A percentile compares a stretch with the other conserved stretches of the same genome.
phyloP scores from a whole-genome alignment of 2,113 vertebrate genomes.

The Hirundichthys speculiger region DNA sequence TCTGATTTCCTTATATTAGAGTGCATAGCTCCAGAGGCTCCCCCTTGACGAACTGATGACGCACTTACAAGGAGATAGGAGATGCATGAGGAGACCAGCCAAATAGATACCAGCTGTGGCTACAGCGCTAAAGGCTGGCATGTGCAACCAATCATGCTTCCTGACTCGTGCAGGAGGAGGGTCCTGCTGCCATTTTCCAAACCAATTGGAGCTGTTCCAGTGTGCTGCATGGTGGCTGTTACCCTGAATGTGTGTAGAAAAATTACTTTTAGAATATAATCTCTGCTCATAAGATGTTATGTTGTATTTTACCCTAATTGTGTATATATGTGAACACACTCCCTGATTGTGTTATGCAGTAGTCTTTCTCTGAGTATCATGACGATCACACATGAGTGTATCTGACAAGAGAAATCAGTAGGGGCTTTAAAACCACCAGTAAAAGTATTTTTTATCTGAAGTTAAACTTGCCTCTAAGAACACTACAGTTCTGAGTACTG shows the following conservation, averaged over 20 bases:
- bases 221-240: conserved; percentile 11
- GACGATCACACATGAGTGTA: conserved; percentile 57
- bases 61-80: conserved; percentile 64
- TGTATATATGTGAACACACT: conserved; percentile 28
- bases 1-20: conserved; percentile 50
- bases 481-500: neutral
- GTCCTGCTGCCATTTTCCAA: conserved; percentile 25
- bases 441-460: neutral
- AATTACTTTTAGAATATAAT: conserved; percentile 28
- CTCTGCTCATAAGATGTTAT: conserved; percentile 1
- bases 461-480: neutral
- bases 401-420: conserved; percentile 38
- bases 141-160: conserved; percentile 63
- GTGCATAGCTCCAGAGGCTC: conserved; percentile 62
- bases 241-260: conserved; percentile 28
- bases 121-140: conserved; percentile 43
- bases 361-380: conserved; percentile 44
- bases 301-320: neutral
- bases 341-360: conserved; percentile 12
- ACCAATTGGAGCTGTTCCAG: conserved; percentile 42
- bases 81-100: conserved; percentile 34
- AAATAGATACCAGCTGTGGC: conserved; percentile 69
- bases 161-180: conserved; percentile 51
- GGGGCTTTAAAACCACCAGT: neutral
- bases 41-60: conserved; percentile 69